A percentile compares a stretch with the other conserved stretches of the same genome.
These are phyloP conservation scores for Torymus tubicola DNA, from an alignment of 2,888 invertebrate species.

Conservation along the genomic window DNA sequence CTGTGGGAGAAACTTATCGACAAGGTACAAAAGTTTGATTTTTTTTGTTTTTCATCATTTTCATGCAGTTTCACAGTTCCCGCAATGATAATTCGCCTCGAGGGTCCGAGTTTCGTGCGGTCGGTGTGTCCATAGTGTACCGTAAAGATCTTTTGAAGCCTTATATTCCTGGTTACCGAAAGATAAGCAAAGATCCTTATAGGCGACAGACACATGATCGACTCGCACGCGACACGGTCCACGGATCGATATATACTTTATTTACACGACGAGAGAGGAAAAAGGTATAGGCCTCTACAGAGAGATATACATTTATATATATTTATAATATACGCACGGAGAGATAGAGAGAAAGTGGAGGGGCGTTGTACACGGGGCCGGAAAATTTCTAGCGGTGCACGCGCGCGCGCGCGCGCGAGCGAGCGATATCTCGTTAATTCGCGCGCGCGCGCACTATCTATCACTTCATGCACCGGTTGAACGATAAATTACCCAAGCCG, in stretches of 20 bases:
- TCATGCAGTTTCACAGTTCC: not conserved
- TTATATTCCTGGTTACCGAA: not conserved
- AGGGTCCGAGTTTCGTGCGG: too few relatives aligned
- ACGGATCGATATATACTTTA: constrained; percentile 14
- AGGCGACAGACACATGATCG: not conserved
- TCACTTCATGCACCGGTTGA: constrained; percentile 34
- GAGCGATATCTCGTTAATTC: constrained; percentile 27
- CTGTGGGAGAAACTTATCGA: constrained; percentile 15
- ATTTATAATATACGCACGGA: not conserved
- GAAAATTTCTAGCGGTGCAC: constrained; percentile 31
- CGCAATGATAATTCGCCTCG: constrained; percentile 10
- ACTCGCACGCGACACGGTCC: constrained; percentile 1
- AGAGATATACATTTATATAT: not conserved
- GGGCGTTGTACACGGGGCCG: too few relatives aligned
- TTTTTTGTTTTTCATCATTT: constrained; percentile 12
- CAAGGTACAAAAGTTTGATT: constrained; percentile 54
- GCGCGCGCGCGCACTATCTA: constrained; percentile 9
- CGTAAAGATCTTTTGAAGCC: not conserved
- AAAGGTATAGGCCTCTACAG: not conserved
- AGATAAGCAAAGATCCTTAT: constrained; percentile 20
- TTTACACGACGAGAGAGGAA: constrained; percentile 13
- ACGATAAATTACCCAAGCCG: constrained; percentile 24
- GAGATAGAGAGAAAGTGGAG: not conserved
- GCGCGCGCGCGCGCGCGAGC: constrained; percentile 13
- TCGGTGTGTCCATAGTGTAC: not conserved